Evolutionary conservation across 1,140 invertebrate genomes (phyloP).

Genomic region (Ceratina calcarata): DNA sequence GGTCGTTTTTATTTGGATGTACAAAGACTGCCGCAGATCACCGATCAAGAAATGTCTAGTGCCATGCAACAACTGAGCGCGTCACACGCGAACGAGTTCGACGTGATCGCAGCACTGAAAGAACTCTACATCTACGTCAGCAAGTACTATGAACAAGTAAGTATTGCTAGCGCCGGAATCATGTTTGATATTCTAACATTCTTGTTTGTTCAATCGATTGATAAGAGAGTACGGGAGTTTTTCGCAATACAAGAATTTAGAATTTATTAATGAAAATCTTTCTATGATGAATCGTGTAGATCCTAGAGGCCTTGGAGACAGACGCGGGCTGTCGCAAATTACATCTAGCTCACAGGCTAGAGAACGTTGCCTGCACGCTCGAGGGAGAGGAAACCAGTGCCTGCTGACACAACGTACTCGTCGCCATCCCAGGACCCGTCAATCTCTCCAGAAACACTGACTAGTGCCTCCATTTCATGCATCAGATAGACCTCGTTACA

Average conservation of each 20-base stretch:
- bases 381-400: slow-evolving; percentile 87
- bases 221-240: background rate
- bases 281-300: slow-evolving; percentile 78
- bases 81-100: slow-evolving; percentile 93
- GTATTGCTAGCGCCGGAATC: slow-evolving; percentile 56
- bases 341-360: slow-evolving; percentile 92
- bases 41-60: slow-evolving; percentile 95
- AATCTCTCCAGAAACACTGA: slow-evolving; percentile 76
- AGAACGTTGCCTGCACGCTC: slow-evolving; percentile 93
- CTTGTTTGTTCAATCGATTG: background rate
- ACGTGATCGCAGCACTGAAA: slow-evolving; percentile 93
- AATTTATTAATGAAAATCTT: slow-evolving; percentile 28
- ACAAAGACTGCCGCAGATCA: slow-evolving; percentile 91
- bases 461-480: slow-evolving; percentile 78
- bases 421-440: slow-evolving; percentile 71
- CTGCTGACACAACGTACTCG: slow-evolving; percentile 77
- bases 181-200: background rate
- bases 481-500: slow-evolving; percentile 74
- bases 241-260: background rate
- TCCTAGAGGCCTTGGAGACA: slow-evolving; percentile 90
- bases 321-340: slow-evolving; percentile 91
- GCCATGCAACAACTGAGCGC: slow-evolving; percentile 95
- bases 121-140: slow-evolving; percentile 96
- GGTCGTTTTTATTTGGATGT: slow-evolving; percentile 93
- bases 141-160: slow-evolving; percentile 95